Base-by-base conservation (phyloP, 2,888 invertebrate species). In the Ophonus ardosiacus region DNA sequence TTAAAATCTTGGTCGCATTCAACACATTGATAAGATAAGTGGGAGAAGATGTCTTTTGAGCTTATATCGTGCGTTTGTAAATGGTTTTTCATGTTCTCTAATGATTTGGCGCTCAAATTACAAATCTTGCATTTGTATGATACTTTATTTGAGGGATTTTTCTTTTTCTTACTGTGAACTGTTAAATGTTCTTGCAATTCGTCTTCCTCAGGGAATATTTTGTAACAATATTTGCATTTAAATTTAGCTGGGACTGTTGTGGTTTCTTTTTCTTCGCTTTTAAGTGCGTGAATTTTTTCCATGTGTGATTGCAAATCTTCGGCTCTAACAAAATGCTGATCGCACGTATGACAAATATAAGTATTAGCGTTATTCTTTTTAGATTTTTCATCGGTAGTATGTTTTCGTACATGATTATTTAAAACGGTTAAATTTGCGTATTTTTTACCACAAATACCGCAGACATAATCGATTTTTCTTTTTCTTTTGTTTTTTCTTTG, bases 321-420 rank as follows among this genome's bases (percentile, higher is more conserved):
- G 0, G 18, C 7, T 10, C 21, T 24, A 7, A 15, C 24, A 24
- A 84, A 84, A 24, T 78, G 78, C 7, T 65, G 61, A 40, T 84
- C 78, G 17, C 84, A 84, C 6, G 17, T 17, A 51, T 84, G 61
- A 13, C 84, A 84, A 63, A 63, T 84, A 17, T 61, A 63, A n/a
- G 65, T 21, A 10, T 10, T 18, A 59, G 86, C 43, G 8, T 40
- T 38, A 88, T 86, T 40, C 84, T 87, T 38, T 81, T 31, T 56
- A 86, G 86, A 78, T 85, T 86, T 84, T 86, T 81, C 83, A 86
- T 86, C 79, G 5, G 56, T 24, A 13, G 56, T 31, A 63, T 84
- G 65, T 78, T 84, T 84, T 7, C 84, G 61, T 10, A 61, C 56
- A 56, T 84, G 84, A n/a, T 21, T n/a, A 17, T 63, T 56, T 21